Percentiles rank a stretch among this genome's conserved stretches.
These are phyloP conservation scores for Cephalophus harveyi DNA, from an alignment of 2,113 vertebrate species.

Conservation along the genomic window DNA sequence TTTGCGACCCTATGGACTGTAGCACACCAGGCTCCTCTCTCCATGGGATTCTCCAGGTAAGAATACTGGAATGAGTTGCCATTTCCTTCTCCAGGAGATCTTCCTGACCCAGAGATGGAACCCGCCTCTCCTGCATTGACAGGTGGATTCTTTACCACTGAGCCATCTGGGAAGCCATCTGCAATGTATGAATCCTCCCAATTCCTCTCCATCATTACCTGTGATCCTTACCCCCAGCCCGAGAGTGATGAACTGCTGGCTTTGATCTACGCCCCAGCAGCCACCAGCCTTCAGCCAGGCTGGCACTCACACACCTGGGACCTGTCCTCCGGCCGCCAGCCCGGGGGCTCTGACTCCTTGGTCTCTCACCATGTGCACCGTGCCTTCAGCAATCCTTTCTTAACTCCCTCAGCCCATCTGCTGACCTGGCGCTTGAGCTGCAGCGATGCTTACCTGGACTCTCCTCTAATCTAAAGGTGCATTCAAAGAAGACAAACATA, in stretches of 20 bases:
- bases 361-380: neutral
- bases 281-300: neutral
- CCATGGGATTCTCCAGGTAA: neutral
- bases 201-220: no score
- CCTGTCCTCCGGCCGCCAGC: neutral
- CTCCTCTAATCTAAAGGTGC: neutral
- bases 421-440: neutral
- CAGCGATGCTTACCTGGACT: neutral
- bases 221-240: neutral
- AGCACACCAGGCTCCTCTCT: neutral
- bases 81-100: neutral
- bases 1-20: neutral
- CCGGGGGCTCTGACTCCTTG: neutral
- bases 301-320: neutral
- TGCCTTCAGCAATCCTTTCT: neutral
- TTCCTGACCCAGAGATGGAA: neutral
- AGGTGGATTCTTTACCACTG: neutral
- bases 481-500: neutral
- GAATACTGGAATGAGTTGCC: neutral
- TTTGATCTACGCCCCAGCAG: neutral
- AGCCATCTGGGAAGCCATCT: neutral
- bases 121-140: neutral
- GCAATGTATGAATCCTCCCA: neutral
- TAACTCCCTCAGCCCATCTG: neutral
- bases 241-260: neutral